Evolutionary conservation across 2,113 vertebrate genomes (phyloP), one percentile per base, ranked within the genome.

Genomic region (Aplodontia rufa): DNA sequence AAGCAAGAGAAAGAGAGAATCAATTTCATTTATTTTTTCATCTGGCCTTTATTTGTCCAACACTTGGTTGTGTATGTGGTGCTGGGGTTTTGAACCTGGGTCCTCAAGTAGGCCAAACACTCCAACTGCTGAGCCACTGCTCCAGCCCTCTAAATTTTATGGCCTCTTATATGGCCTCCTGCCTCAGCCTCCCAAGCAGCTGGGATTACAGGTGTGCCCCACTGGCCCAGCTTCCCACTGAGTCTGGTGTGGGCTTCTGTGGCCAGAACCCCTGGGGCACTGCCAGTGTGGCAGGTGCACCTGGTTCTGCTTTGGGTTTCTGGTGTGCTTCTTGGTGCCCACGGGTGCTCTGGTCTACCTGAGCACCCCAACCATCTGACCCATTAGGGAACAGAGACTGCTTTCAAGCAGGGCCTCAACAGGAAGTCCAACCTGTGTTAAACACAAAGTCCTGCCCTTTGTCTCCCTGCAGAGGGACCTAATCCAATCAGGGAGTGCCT

Each of bases 271-370:
- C 58, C 47, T 0, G 47, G 17, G 30, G 47, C 47, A 3, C 30
- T 45, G 55, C 51, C 11, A 1, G 24, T 8, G 8, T 0, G 0
- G 11, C 6, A n/a, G 30, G 55, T 26, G 58, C 0, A 2, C 76
- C 68, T 75, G 6, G 17, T 11, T 75, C 37, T 9, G 11, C 10
- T 10, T 32, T 80, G n/a, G 6, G 30, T 32, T 71, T 78, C 69
- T 58, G 69, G 35, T 13, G 2, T 7, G 11, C 42, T 30, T 30
- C 49, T 42, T 5, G 5, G 13, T 37, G 24, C 10, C 35, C 19
- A 0, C 6, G 20, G 2, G 55, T 1, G 3, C 78, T n/a, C 9
- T 30, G 11, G 42, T 76, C 68, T 79, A 14, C 9, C 51, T 1
- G 28, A 45, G 3, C 24, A 28, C 5, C 26, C 26, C 11, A 30